phyloP scores from a whole-genome alignment of 2,888 invertebrate species.

The Leptinotarsa peninsularis region DNA sequence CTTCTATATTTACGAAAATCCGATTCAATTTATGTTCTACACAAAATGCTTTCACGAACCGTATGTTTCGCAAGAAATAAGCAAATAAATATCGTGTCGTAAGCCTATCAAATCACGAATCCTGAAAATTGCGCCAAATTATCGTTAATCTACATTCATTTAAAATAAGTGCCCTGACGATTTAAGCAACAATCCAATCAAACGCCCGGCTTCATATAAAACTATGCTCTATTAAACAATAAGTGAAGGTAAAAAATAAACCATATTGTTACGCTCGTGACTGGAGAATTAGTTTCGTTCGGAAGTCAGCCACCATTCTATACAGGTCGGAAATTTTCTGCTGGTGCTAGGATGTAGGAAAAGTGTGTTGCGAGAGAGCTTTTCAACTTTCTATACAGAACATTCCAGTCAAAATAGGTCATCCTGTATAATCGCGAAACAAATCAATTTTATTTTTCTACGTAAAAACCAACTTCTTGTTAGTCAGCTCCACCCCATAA shows the following conservation, averaged over 20 bases:
- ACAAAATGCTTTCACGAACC: not conserved
- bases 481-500: no score
- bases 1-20: not conserved
- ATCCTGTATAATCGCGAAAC: no score
- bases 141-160: slow-evolving; percentile 22
- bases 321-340: not conserved
- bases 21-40: not conserved
- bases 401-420: no score
- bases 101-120: slow-evolving; percentile 27
- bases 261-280: slow-evolving; percentile 8
- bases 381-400: no score
- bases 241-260: slow-evolving; percentile 40
- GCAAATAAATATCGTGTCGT: not conserved
- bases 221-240: slow-evolving; percentile 45
- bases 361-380: no score
- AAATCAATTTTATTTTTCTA: no score
- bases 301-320: not conserved
- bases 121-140: slow-evolving; percentile 29
- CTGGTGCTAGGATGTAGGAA: no score
- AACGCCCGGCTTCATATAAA: slow-evolving; percentile 29
- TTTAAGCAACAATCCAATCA: slow-evolving; percentile 34
- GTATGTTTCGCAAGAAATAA: slow-evolving; percentile 6
- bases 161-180: slow-evolving; percentile 14
- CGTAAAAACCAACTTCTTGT: no score
- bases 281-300: slow-evolving; percentile 10